These are phyloP conservation scores for Chrysina gloriosa DNA, from an alignment of 2,888 invertebrate genomes.

Conservation along the genomic window DNA sequence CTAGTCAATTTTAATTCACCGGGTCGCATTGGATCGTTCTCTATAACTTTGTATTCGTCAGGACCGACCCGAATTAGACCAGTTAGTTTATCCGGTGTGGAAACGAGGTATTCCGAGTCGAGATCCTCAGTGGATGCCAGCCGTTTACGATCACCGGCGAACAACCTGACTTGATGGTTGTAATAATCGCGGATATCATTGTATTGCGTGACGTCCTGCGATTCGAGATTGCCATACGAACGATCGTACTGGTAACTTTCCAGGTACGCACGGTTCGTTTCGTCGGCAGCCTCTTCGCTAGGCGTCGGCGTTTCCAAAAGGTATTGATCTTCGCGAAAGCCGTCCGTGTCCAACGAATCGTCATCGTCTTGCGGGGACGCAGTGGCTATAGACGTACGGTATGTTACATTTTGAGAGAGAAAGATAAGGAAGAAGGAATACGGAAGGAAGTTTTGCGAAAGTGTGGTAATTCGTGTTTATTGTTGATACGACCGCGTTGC, in stretches of 20 bases:
- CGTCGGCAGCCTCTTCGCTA: constrained; percentile 52
- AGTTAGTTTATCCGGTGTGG: constrained; percentile 58
- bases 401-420: background rate
- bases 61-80: constrained; percentile 58
- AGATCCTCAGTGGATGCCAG: constrained; percentile 65
- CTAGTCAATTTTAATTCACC: constrained; percentile 57
- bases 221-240: constrained; percentile 45
- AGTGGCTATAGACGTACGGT: constrained; percentile 58
- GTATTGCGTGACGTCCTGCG: constrained; percentile 61
- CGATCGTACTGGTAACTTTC: constrained; percentile 51
- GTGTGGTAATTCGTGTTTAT: background rate
- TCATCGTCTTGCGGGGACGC: constrained; percentile 69
- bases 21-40: constrained; percentile 58
- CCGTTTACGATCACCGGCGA: constrained; percentile 60
- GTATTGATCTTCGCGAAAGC: constrained; percentile 67
- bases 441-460: constrained; percentile 10
- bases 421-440: constrained; percentile 7
- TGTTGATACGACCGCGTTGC: background rate
- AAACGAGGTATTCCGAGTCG: constrained; percentile 54
- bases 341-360: constrained; percentile 69
- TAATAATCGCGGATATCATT: constrained; percentile 61
- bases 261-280: constrained; percentile 47
- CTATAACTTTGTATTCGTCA: constrained; percentile 58
- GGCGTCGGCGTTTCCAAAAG: constrained; percentile 66
- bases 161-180: constrained; percentile 59